Evolutionary conservation across 1,140 invertebrate genomes (phyloP).

Genomic region (Camponotus vicinus): DNA sequence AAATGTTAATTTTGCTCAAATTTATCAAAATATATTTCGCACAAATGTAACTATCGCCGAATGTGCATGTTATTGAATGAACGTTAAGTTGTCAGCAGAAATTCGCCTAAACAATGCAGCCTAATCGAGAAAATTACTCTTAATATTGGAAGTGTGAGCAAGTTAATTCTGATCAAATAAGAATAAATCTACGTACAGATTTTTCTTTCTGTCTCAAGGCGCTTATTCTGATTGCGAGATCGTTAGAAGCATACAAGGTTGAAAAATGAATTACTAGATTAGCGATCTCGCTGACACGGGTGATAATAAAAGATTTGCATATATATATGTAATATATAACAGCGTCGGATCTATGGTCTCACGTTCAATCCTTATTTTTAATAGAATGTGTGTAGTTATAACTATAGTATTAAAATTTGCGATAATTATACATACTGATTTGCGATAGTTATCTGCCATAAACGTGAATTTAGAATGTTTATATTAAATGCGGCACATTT

Average conservation of each 20-base stretch:
- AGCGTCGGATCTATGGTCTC: constrained; percentile 39
- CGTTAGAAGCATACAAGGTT: background rate
- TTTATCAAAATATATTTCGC: constrained; percentile 11
- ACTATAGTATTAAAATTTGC: constrained; percentile 9
- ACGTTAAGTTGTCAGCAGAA: constrained; percentile 5
- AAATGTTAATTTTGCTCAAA: constrained; percentile 28
- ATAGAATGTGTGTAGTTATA: background rate
- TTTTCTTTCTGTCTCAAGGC: constrained; percentile 18
- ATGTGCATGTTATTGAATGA: background rate
- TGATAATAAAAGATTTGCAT: constrained; percentile 55
- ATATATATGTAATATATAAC: background rate
- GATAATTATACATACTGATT: background rate
- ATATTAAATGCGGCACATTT: constrained; percentile 3
- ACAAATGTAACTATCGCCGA: constrained; percentile 10
- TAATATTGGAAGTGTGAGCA: background rate
- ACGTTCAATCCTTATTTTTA: background rate
- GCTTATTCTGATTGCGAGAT: constrained; percentile 24
- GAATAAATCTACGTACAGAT: constrained; percentile 11
- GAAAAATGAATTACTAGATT: constrained; percentile 35
- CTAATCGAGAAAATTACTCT: constrained; percentile 35
- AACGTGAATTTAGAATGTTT: background rate
- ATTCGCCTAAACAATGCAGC: constrained; percentile 30
- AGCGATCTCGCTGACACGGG: constrained; percentile 52
- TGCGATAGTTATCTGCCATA: background rate
- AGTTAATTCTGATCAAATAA: constrained; percentile 20